A percentile compares a stretch with the other conserved stretches of the same genome.
Conservation (phyloP, 2,797 vertebrate genomes). For the Pygocentrus nattereri region DNA sequence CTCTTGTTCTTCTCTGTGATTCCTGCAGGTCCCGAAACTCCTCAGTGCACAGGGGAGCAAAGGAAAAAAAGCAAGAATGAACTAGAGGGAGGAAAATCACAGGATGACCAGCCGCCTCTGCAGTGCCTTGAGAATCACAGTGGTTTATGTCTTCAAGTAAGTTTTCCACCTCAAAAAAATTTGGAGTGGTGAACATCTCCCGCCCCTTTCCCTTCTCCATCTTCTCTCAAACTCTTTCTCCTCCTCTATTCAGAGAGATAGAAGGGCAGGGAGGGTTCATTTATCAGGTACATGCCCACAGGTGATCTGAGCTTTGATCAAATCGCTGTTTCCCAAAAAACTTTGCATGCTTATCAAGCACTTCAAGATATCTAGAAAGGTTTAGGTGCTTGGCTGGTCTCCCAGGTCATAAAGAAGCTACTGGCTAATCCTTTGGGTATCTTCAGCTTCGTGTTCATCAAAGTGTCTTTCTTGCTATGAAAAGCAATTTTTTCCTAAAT, state of each 20-base stretch:
- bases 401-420: too few species aligned
- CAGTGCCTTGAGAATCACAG: slow-evolving; percentile 21
- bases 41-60: neutral
- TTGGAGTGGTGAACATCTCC: slow-evolving; percentile 28
- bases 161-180: neutral
- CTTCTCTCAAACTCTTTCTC: too few species aligned
- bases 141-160: slow-evolving; percentile 23
- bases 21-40: neutral
- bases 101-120: slow-evolving; percentile 15
- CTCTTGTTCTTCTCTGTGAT: slow-evolving; percentile 17
- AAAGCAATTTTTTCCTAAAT: too few species aligned
- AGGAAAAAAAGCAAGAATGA: neutral
- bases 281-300: too few species aligned
- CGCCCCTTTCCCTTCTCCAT: slow-evolving; percentile 24
- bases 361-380: too few species aligned
- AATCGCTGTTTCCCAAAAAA: too few species aligned
- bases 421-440: too few species aligned
- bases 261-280: neutral
- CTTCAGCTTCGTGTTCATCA: too few species aligned
- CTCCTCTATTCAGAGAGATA: neutral
- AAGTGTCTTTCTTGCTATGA: too few species aligned
- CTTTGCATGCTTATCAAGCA: too few species aligned
- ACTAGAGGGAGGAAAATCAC: neutral
- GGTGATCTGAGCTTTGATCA: too few species aligned
- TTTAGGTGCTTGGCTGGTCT: too few species aligned